phyloP scores from a whole-genome alignment of 2,113 vertebrate genomes.

The Phodopus roborovskii region DNA sequence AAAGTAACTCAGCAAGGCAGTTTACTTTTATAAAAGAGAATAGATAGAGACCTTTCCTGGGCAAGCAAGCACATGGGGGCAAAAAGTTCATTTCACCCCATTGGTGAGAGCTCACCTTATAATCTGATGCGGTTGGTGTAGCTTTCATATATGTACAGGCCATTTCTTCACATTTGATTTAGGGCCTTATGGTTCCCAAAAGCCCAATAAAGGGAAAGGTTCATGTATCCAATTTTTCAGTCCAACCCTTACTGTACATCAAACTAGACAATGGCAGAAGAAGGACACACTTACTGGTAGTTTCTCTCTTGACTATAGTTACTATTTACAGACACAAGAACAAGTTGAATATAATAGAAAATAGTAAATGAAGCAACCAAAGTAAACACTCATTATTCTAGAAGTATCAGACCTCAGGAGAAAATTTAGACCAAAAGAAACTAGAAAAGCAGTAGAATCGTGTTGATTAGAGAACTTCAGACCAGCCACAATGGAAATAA shows the following conservation, averaged over 20 bases:
- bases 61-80: background rate
- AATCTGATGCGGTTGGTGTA: background rate
- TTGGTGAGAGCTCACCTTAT: background rate
- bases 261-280: background rate
- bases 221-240: background rate
- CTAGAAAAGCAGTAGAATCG: background rate
- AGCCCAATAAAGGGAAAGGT: background rate
- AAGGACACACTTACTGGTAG: background rate
- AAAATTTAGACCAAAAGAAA: background rate
- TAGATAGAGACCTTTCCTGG: background rate
- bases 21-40: background rate
- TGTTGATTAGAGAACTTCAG: background rate
- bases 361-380: background rate
- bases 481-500: background rate
- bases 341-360: background rate
- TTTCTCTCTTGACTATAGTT: background rate
- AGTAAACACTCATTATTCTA: background rate
- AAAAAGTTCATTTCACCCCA: background rate
- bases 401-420: background rate
- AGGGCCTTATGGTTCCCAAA: background rate
- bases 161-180: slow-evolving; percentile 1
- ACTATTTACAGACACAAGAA: background rate
- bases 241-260: background rate
- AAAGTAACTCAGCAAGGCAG: background rate
- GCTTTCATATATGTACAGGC: background rate